Conservation (phyloP, 1,140 invertebrate species). For the Batillaria attramentaria region DNA sequence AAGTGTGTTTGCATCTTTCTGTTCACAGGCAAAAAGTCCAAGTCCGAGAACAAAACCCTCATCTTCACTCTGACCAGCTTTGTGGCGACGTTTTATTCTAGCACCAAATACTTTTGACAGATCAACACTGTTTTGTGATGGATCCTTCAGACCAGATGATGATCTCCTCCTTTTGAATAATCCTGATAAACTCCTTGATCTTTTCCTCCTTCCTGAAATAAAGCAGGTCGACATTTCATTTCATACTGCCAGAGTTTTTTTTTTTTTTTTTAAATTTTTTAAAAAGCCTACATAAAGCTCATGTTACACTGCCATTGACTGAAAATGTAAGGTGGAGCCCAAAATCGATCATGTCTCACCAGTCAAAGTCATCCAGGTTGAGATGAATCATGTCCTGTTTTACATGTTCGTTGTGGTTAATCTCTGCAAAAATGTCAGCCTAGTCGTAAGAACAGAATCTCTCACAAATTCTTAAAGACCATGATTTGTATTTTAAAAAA, state of each 20-base stretch:
- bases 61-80: slow-evolving; percentile 34
- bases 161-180: slow-evolving; percentile 24
- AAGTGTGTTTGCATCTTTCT: slow-evolving; percentile 38
- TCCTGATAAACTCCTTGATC: slow-evolving; percentile 10
- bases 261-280: slow-evolving; percentile 38
- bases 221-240: slow-evolving; percentile 50
- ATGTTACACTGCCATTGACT: slow-evolving; percentile 31
- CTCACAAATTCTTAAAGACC: no score
- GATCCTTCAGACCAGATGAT: not conserved
- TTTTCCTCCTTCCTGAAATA: slow-evolving; percentile 34
- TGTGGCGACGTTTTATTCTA: slow-evolving; percentile 47
- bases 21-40: slow-evolving; percentile 38
- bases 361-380: slow-evolving; percentile 62
- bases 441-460: not conserved
- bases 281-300: slow-evolving; percentile 51
- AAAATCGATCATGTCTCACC: slow-evolving; percentile 47
- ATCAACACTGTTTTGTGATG: slow-evolving; percentile 28
- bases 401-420: slow-evolving; percentile 62
- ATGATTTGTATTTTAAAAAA: no score
- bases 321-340: not conserved
- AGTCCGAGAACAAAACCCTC: slow-evolving; percentile 57
- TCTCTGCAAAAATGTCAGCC: slow-evolving; percentile 53
- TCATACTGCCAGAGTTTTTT: slow-evolving; percentile 41
- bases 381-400: slow-evolving; percentile 65
- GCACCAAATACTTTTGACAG: slow-evolving; percentile 52